Percentiles rank a stretch among this genome's conserved stretches.
phyloP scores from a whole-genome alignment of 2,797 vertebrate genomes.

The Gymnopithys bicolor region DNA sequence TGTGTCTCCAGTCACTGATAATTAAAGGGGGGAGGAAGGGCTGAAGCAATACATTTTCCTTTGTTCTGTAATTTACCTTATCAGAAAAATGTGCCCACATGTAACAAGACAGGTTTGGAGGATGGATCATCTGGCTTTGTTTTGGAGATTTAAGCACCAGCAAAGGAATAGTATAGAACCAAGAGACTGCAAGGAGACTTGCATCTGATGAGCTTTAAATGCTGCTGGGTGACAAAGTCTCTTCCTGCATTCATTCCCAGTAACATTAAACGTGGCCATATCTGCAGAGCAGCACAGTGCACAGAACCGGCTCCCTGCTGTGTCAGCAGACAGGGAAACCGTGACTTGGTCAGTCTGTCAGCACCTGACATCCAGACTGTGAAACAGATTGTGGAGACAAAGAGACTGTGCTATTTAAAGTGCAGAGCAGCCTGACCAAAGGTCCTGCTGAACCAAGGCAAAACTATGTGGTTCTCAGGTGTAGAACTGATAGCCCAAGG shows the following conservation, averaged over 20 bases:
- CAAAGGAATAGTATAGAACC: neutral
- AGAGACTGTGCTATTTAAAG: neutral
- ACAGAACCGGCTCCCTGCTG: neutral
- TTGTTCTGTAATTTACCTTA: conserved; percentile 55
- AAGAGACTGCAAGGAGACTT: neutral
- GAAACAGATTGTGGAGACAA: neutral
- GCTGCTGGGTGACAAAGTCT: neutral
- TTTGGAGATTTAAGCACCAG: neutral
- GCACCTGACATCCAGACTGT: neutral
- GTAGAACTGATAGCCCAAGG: neutral
- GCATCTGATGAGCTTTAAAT: neutral
- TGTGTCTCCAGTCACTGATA: conserved; percentile 30
- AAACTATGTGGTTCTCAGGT: neutral
- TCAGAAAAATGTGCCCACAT: neutral
- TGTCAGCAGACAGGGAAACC: neutral
- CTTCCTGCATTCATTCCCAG: neutral
- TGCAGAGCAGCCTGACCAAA: neutral
- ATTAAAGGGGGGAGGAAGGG: neutral
- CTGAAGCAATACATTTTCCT: neutral
- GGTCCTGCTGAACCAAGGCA: neutral
- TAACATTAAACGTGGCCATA: neutral
- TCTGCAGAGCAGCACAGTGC: neutral
- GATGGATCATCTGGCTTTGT: neutral
- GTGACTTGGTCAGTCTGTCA: neutral
- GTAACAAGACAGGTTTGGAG: neutral